Evolutionary conservation across 2,888 invertebrate genomes (phyloP).

Genomic region (Calameuta pallipes): DNA sequence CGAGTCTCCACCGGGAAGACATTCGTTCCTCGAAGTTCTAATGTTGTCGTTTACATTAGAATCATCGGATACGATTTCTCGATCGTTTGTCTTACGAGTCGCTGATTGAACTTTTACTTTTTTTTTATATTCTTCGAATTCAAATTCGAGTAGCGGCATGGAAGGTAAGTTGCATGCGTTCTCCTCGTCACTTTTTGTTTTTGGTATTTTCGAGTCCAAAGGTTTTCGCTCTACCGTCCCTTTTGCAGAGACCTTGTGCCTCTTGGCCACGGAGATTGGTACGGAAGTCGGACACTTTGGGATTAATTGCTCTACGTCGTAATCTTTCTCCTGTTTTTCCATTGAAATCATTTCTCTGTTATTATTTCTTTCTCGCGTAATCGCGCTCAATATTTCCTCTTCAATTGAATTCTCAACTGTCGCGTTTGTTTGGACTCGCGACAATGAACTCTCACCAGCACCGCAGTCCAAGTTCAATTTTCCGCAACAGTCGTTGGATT

Average conservation of each 20-base stretch:
- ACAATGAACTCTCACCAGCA: not conserved
- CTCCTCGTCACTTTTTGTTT: not conserved
- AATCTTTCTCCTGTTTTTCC: not conserved
- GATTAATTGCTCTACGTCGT: not conserved
- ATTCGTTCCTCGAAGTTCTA: not conserved
- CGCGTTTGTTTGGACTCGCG: not conserved
- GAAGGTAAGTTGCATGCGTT: constrained; percentile 10
- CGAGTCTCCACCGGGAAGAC: not conserved
- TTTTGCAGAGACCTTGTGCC: not conserved
- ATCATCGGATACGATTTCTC: not conserved
- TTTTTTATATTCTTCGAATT: not conserved
- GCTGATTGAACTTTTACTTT: not conserved
- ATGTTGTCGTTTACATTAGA: not conserved
- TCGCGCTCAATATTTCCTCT: not conserved
- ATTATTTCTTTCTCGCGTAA: not conserved
- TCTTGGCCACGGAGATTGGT: constrained; percentile 8
- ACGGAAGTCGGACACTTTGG: constrained; percentile 12
- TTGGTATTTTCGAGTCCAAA: not conserved
- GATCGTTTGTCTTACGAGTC: not conserved
- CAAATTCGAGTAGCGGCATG: constrained; percentile 11
- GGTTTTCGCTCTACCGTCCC: not conserved
- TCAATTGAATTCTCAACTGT: not conserved
- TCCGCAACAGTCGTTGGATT: not conserved
- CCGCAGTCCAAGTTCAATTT: not conserved
- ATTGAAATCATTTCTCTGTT: not conserved